Evolutionary conservation across 2,113 vertebrate species (phyloP).

Genomic region (Paralichthys olivaceus): DNA sequence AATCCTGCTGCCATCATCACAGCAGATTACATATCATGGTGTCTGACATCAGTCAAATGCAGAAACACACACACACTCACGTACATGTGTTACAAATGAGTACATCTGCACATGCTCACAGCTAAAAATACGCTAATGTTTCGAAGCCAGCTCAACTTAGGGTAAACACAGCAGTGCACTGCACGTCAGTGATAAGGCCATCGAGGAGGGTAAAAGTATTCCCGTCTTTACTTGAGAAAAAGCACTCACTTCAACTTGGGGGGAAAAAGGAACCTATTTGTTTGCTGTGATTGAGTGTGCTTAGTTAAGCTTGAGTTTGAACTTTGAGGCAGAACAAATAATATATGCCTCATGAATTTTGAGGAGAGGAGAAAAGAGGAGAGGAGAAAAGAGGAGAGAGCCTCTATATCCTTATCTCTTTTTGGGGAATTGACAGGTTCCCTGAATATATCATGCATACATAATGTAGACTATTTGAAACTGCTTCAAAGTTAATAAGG

Average conservation of each 20-base stretch:
- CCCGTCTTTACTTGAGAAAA: constrained; percentile 38
- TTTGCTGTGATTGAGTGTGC: constrained; percentile 77
- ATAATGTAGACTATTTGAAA: too few species aligned
- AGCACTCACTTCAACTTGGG: constrained; percentile 38
- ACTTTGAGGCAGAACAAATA: constrained; percentile 65
- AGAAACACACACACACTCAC: not conserved
- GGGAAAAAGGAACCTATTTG: constrained; percentile 60
- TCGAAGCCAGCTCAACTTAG: constrained; percentile 63
- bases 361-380: not conserved
- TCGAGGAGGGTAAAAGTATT: constrained; percentile 47
- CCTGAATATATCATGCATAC: too few species aligned
- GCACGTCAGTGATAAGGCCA: constrained; percentile 71
- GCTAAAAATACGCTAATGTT: constrained; percentile 54
- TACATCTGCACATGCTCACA: constrained; percentile 27
- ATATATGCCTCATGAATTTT: constrained; percentile 41
- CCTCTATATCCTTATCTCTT: too few species aligned
- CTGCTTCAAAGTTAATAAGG: too few species aligned
- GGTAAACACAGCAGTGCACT: constrained; percentile 71
- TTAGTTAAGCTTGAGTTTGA: constrained; percentile 67
- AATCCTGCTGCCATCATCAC: constrained; percentile 49
- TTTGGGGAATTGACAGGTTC: too few species aligned
- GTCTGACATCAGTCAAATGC: constrained; percentile 50
- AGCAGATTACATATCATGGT: constrained; percentile 22
- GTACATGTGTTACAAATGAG: constrained; percentile 43
- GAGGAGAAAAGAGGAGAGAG: constrained; percentile 9